phyloP scores from a whole-genome alignment of 2,888 invertebrate species.

The Rhaphigaster nebulosa region DNA sequence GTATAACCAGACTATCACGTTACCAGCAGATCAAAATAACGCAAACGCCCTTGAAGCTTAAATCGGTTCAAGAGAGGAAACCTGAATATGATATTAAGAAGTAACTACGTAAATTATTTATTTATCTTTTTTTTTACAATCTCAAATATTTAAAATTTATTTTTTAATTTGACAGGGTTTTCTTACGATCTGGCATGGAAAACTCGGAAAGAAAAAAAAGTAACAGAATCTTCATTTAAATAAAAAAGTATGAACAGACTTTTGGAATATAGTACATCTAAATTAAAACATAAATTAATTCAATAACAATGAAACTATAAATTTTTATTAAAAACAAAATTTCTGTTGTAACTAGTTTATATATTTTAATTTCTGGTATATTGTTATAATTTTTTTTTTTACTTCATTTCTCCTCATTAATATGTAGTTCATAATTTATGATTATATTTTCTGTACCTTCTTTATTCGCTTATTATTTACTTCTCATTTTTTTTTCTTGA shows the following conservation, averaged over 20 bases:
- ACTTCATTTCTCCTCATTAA: not conserved
- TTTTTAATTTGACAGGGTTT: not conserved
- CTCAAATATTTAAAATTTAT: not conserved
- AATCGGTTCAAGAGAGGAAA: constrained; percentile 6
- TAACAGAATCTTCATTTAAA: not conserved
- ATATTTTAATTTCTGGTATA: no score
- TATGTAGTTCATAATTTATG: not conserved
- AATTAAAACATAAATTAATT: no score
- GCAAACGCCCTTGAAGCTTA: not conserved
- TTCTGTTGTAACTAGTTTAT: no score
- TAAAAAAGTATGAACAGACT: no score
- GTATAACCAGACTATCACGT: not conserved
- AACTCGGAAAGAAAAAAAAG: not conserved
- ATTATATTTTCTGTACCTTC: no score
- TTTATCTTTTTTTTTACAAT: no score
- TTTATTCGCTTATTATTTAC: no score
- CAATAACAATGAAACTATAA: no score
- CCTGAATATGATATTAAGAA: not conserved
- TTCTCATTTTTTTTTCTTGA: no score
- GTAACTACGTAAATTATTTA: not conserved
- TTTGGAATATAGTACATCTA: no score
- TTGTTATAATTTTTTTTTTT: not conserved
- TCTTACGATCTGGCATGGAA: not conserved
- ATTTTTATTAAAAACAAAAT: no score
- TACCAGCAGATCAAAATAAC: constrained; percentile 29